These are phyloP conservation scores for Rhincodon typus DNA, from an alignment of 2,797 vertebrate genomes.

Conservation along the genomic window DNA sequence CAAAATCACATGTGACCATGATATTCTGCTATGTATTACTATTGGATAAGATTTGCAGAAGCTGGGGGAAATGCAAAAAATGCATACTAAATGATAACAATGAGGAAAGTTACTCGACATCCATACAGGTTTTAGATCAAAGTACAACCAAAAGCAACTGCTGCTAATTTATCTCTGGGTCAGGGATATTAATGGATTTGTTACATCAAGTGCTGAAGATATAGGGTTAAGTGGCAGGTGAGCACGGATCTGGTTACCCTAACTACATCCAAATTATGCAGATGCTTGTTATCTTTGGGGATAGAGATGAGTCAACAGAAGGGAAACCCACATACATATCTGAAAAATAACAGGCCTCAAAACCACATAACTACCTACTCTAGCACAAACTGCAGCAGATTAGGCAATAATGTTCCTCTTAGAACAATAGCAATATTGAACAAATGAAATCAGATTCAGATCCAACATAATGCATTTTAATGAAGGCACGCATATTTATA, in stretches of 20 bases:
- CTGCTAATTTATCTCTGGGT: not conserved
- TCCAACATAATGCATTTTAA: not conserved
- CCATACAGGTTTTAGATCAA: not conserved
- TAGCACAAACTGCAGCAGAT: not conserved
- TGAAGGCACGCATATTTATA: not conserved
- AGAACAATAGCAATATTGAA: not conserved
- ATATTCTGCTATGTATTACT: too few species aligned
- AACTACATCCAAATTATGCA: not conserved
- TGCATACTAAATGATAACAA: too few species aligned
- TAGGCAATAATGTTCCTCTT: not conserved
- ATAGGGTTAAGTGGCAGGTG: not conserved
- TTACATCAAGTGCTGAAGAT: not conserved
- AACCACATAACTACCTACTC: not conserved
- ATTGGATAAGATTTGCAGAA: too few species aligned
- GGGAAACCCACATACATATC: not conserved
- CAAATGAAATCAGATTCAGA: not conserved
- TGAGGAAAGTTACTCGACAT: not conserved
- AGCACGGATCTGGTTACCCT: not conserved
- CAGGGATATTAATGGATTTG: not conserved
- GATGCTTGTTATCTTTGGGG: not conserved
- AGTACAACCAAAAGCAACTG: not conserved
- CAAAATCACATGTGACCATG: too few species aligned
- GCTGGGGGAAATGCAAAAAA: too few species aligned
- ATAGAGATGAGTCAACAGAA: not conserved
- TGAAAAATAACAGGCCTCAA: not conserved